Conservation (phyloP, 2,797 vertebrate species). For the Lycodopsis pacificus region DNA sequence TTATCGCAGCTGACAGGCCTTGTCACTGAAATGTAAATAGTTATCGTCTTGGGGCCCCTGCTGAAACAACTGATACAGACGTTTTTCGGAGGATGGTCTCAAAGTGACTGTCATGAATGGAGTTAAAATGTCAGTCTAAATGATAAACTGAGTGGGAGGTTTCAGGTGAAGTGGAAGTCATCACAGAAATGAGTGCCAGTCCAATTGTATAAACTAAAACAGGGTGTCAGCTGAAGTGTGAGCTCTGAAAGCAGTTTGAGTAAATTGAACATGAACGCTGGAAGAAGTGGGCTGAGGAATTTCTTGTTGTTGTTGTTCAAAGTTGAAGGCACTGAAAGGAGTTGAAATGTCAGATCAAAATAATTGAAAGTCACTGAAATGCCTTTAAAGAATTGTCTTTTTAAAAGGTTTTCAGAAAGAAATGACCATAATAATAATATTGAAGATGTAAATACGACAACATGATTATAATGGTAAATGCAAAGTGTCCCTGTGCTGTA, state of each 20-base stretch:
- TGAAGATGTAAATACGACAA: neutral
- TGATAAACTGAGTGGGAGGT: neutral
- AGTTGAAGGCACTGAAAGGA: neutral
- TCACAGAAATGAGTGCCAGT: neutral
- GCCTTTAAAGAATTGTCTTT: neutral
- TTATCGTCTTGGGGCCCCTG: neutral
- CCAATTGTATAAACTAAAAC: conserved; percentile 1
- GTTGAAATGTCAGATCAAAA: conserved; percentile 9
- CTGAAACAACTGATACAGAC: neutral
- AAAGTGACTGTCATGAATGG: neutral
- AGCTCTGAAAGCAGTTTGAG: conserved; percentile 5
- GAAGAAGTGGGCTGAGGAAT: neutral
- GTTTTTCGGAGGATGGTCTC: neutral
- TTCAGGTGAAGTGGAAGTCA: conserved; percentile 6
- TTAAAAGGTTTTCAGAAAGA: conserved; percentile 3
- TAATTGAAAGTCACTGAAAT: conserved; percentile 16
- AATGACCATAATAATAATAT: neutral
- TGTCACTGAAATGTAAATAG: neutral
- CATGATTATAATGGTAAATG: neutral
- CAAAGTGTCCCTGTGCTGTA: neutral
- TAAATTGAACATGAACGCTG: neutral
- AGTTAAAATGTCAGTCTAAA: neutral
- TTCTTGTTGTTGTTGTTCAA: neutral
- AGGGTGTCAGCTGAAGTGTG: conserved; percentile 4
- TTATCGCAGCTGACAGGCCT: neutral